These are phyloP conservation scores for Drosophila nr. fundita DNA, from an alignment of 2,888 invertebrate species.

Conservation along the genomic window DNA sequence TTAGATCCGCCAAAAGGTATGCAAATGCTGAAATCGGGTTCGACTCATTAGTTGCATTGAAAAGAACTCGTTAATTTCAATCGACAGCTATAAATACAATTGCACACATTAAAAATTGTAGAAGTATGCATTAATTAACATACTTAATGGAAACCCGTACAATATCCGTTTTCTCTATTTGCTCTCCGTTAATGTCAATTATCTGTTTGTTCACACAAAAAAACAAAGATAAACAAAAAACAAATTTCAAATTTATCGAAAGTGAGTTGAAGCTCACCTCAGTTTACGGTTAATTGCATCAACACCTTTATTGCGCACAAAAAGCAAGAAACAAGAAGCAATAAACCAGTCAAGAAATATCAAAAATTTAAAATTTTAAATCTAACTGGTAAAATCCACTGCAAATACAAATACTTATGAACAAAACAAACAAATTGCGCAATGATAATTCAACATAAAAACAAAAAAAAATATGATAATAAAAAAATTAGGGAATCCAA, in stretches of 20 bases:
- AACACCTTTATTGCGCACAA: slow-evolving; percentile 40
- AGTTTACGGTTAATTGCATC: slow-evolving; percentile 45
- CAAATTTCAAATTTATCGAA: slow-evolving; percentile 4
- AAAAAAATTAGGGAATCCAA: slow-evolving; percentile 51
- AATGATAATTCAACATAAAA: slow-evolving; percentile 46
- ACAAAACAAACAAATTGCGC: slow-evolving; percentile 42
- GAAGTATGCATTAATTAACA: slow-evolving; percentile 31
- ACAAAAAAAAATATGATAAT: slow-evolving; percentile 28
- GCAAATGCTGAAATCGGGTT: slow-evolving; percentile 16
- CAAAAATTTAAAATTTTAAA: slow-evolving; percentile 32
- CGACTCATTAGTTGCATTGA: slow-evolving; percentile 10
- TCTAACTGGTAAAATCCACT: slow-evolving; percentile 19
- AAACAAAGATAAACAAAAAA: neutral
- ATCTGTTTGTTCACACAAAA: slow-evolving; percentile 13
- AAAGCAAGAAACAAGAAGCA: slow-evolving; percentile 1
- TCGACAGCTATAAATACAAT: neutral
- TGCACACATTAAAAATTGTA: neutral
- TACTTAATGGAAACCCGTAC: slow-evolving; percentile 22
- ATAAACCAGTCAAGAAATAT: slow-evolving; percentile 39
- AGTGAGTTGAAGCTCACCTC: slow-evolving; percentile 2
- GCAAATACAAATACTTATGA: neutral
- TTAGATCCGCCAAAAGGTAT: slow-evolving; percentile 7
- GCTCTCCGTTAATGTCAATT: slow-evolving; percentile 13
- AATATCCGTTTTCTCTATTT: slow-evolving; percentile 35
- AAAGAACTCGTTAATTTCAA: slow-evolving; percentile 16